Evolutionary conservation across 1,140 invertebrate genomes (phyloP), one percentile per base, ranked within the genome.

Genomic region (Leptoteleia sp.): DNA sequence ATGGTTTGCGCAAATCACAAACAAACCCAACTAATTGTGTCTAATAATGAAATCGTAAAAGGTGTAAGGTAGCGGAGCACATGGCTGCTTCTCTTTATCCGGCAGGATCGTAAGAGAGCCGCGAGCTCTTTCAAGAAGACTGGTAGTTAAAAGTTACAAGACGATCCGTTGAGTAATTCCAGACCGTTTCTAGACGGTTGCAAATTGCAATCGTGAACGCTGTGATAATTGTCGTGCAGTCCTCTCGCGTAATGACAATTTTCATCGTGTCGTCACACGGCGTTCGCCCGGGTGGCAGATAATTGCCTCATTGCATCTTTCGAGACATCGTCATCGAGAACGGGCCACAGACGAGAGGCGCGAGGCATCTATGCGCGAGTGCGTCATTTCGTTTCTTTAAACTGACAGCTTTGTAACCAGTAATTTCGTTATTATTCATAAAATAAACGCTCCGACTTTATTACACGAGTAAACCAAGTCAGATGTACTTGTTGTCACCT

Each of bases 81-180:
- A 64, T 65, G 47, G 50, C 57, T 54, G 35, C 27, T 12, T 33
- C 54, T 50, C 64, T 80, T 76, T 72, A 76, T 57, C 68, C 33
- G 13, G 9, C 9, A 61, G 35, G 45, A 71, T 73, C 59, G 70
- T 78, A 73, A 80, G 57, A 76, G 72, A 80, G 73, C 62, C 64
- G 62, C 73, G 70, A 81, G 71, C 70, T 79, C 79, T 76, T 73
- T 65, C 57, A 55, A 70, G 62, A 65, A 81, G 70, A 81, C 76
- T 76, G 75, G 87, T 87, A 88, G 86, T 89, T 88, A 85, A 88
- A 88, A 88, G 86, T 89, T 88, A 88, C 87, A 87, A 88, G 87
- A 89, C 83, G 83, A 88, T 87, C 83, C 83, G 87, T 88, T 88
- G 88, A 87, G 87, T 87, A 89, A 89, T 89, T 86, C 85, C 81